Evolutionary conservation across 2,888 invertebrate species (phyloP), one percentile per base, ranked within the genome.

Genomic region (Proisotoma minuta): DNA sequence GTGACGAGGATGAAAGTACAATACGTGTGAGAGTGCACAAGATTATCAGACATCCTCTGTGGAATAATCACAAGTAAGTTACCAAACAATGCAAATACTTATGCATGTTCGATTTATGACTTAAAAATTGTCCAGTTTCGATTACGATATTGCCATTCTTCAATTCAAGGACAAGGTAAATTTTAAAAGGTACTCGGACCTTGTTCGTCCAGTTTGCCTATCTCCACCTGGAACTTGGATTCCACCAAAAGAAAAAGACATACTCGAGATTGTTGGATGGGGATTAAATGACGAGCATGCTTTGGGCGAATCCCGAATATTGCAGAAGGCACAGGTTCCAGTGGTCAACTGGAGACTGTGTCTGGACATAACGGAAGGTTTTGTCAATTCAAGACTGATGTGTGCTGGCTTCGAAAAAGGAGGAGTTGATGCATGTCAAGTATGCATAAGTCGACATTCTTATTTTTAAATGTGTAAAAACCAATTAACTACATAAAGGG

Each of bases 11-110:
- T 18, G 63, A 63, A 34, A 27, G 18, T 3, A 27, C 56, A 1
- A 26, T 59, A 10, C 54, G 63, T 23, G 2, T 56, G 1, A 20
- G 20, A 23, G 57, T 59, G 1, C 39, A 59, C 2, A 40, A 54
- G 5, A 57, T 63, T 15, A 26, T 53, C 23, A 49, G 56, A 2
- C 63, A 63, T 56, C 63, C 63, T 18, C 49, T 63, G 12, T 63
- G 40, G 28, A 27, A 43, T 24, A 27, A 18, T 12, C 2, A 22
- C 26, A 26, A 26, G 57, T 57, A 57, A 43, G n/a, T 20, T n/a
- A n/a, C n/a, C n/a, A n/a, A n/a, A n/a, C n/a, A 29, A n/a, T 29
- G 1, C 18, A 20, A 15, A 22, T 20, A 5, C 15, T 34, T 12
- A 34, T 34, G 12, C 12, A 34, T 34, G 34, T 12, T 12, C 8